Percentiles rank a stretch among this genome's conserved stretches.
Conservation (phyloP, 2,113 vertebrate species). For the Gorsachius goisagi region DNA sequence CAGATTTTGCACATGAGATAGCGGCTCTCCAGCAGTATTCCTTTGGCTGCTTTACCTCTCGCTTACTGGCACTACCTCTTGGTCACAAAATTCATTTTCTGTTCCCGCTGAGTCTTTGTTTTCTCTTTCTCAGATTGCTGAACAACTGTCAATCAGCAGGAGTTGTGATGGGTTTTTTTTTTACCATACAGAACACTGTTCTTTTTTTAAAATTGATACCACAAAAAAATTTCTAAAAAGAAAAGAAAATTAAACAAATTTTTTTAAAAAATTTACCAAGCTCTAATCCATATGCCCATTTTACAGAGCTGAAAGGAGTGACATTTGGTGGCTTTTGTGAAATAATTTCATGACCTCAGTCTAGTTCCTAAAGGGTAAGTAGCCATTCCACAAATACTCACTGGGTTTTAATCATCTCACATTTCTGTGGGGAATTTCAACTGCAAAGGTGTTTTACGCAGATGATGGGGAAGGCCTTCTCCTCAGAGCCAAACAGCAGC, state of each 20-base stretch:
- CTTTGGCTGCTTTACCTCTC: neutral
- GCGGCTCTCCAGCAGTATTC: neutral
- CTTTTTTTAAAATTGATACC: neutral
- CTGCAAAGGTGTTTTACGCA: neutral
- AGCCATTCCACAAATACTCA: neutral
- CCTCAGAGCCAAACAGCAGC: neutral
- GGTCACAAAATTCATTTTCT: neutral
- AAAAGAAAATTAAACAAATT: neutral
- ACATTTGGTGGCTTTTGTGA: neutral
- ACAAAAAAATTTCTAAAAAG: neutral
- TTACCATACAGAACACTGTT: neutral
- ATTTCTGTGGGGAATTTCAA: neutral
- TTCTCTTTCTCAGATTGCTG: neutral
- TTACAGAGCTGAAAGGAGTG: neutral
- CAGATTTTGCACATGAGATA: rapidly evolving
- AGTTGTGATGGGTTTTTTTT: neutral
- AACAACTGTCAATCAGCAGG: neutral
- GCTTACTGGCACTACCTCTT: neutral
- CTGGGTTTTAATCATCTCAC: neutral
- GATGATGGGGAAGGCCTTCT: neutral
- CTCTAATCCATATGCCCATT: rapidly evolving
- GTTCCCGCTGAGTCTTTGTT: neutral
- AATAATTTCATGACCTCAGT: neutral
- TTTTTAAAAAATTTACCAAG: neutral
- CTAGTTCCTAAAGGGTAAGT: neutral